phyloP scores from a whole-genome alignment of 2,888 invertebrate species.

The Cerceris rybyensis region DNA sequence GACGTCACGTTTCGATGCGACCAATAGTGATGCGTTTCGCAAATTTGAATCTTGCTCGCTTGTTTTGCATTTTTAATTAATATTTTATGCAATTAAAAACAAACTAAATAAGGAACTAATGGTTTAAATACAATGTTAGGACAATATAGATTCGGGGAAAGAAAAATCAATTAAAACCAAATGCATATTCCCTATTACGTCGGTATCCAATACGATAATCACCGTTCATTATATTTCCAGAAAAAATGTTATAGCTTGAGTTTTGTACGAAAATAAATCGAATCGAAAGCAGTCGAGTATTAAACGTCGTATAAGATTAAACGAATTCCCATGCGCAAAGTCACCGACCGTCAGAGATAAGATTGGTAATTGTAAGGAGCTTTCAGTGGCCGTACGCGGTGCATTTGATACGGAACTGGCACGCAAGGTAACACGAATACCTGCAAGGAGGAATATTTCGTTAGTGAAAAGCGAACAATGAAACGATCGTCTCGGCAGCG shows the following conservation, averaged over 20 bases:
- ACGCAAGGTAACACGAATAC: conserved; percentile 16
- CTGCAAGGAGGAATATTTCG: conserved; percentile 19
- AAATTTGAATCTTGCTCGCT: too few relatives aligned
- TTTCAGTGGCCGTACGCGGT: neutral
- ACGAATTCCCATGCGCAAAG: neutral
- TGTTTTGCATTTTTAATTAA: too few relatives aligned
- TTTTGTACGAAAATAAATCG: neutral
- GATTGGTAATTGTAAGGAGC: neutral
- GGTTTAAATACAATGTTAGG: too few relatives aligned
- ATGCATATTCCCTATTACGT: too few relatives aligned
- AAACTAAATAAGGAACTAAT: too few relatives aligned
- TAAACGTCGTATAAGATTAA: neutral
- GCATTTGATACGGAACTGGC: neutral
- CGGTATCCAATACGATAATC: too few relatives aligned
- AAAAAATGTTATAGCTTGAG: neutral
- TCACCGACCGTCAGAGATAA: conserved; percentile 1
- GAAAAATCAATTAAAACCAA: too few relatives aligned
- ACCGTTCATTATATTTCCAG: too few relatives aligned
- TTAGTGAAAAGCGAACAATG: conserved; percentile 49
- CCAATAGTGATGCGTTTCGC: too few relatives aligned
- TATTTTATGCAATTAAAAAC: too few relatives aligned
- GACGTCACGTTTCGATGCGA: too few relatives aligned
- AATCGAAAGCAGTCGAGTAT: neutral
- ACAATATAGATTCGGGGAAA: too few relatives aligned
- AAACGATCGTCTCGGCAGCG: conserved; percentile 39